Evolutionary conservation across 2,888 invertebrate species (phyloP), one percentile per base, ranked within the genome.

Genomic region (Pammene fasciana): DNA sequence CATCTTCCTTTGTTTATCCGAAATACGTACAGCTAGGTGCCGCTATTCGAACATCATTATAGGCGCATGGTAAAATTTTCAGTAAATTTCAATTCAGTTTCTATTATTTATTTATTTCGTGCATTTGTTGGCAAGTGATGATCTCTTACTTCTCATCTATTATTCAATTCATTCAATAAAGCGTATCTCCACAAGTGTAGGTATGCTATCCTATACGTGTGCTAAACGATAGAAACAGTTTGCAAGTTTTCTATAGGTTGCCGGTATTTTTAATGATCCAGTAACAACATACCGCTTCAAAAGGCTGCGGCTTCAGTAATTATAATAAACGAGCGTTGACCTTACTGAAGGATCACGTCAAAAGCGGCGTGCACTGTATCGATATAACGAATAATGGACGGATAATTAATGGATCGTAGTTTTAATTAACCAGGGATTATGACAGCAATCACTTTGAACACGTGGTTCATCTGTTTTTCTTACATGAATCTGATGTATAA

Each of bases 371-470:
- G 43, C 52, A 64, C 68, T 61, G 50, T 68, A 64, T 64, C 68
- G 68, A 50, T 68, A 57, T 57, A 57, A 64, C 50, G 52, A 67
- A 61, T 72, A 60, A 59, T 36, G 46, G 41, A 11, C 54, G 79
- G 81, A 80, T 78, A 79, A 82, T 79, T 82, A 82, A 80, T 80
- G 79, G 78, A 68, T 76, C 77, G 75, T 76, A 81, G 79, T 81
- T 84, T 83, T 86, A 85, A 86, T 86, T 84, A 84, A 81, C 77
- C 76, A 72, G 79, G 76, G 76, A 80, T 83, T 82, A 83, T 83
- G 76, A 79, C 75, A 65, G 73, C 65, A 26, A 26, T 26, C 26
- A 26, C 26, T 26, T 26, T 26, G 26, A 26, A 26, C 26, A 26
- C 4, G 4, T 26, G 26, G 26, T 26, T 4, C 26, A 26, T 26